Conservation (phyloP, 2,113 vertebrate species). For the Amphiprion ocellaris region DNA sequence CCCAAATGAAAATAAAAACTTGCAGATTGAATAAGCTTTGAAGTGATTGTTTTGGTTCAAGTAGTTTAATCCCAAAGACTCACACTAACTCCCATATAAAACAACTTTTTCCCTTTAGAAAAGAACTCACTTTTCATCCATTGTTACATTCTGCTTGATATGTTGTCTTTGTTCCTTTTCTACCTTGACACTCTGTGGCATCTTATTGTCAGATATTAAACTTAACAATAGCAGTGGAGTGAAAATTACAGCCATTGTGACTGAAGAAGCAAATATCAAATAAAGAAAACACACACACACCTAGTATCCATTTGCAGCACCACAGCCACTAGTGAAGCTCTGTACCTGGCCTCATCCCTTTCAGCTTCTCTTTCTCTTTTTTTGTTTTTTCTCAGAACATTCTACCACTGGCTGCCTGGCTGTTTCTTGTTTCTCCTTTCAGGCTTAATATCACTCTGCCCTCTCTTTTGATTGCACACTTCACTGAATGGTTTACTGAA, state of each 20-base stretch:
- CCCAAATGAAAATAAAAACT: too few relatives aligned
- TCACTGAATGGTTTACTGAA: constrained; percentile 38
- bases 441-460: constrained; percentile 16
- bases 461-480: constrained; percentile 32
- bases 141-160: background rate
- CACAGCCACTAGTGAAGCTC: constrained; percentile 9
- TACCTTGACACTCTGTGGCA: background rate
- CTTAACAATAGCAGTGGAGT: constrained; percentile 8
- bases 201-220: constrained; percentile 19
- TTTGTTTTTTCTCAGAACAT: constrained; percentile 11
- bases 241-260: background rate
- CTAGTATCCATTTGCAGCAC: constrained; percentile 14
- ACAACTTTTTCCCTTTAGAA: background rate
- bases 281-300: constrained; percentile 5
- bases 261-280: constrained; percentile 20
- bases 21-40: background rate
- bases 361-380: constrained; percentile 17
- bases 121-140: background rate
- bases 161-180: background rate
- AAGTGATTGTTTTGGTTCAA: constrained; percentile 6
- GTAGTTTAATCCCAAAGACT: background rate
- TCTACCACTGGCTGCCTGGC: constrained; percentile 5
- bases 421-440: constrained; percentile 21
- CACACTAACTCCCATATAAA: background rate
- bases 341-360: constrained; percentile 4